Percentiles rank a stretch among this genome's conserved stretches.
phyloP scores from a whole-genome alignment of 2,797 vertebrate genomes.

The Yasuhikotakia modesta region DNA sequence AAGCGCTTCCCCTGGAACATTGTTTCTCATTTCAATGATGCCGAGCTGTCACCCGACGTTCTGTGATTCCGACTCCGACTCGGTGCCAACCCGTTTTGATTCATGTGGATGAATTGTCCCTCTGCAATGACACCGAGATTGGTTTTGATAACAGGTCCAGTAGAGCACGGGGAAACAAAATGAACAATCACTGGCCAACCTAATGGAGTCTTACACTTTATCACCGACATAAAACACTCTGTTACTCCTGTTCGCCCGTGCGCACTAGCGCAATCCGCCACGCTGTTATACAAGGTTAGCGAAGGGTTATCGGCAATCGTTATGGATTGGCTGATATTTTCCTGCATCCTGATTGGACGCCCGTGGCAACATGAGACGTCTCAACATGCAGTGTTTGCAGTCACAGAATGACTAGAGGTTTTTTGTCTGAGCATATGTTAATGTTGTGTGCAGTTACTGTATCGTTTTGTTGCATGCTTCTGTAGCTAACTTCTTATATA shows the following conservation, averaged over 20 bases:
- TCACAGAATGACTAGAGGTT: not conserved
- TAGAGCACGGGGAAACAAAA: slow-evolving; percentile 62
- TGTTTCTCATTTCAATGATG: slow-evolving; percentile 18
- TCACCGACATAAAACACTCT: slow-evolving; percentile 70
- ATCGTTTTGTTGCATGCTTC: not conserved
- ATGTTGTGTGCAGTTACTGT: not conserved
- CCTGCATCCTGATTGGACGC: slow-evolving; percentile 16
- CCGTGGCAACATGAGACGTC: slow-evolving; percentile 38
- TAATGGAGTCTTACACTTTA: slow-evolving; percentile 68
- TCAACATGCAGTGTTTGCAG: not conserved
- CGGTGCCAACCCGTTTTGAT: slow-evolving; percentile 44
- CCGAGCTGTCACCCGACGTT: not conserved
- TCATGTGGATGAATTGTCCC: slow-evolving; percentile 52
- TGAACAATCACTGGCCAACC: slow-evolving; percentile 66
- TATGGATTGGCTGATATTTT: slow-evolving; percentile 46
- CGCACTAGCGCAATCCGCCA: slow-evolving; percentile 46
- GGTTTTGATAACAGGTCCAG: slow-evolving; percentile 64
- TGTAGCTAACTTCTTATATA: not conserved
- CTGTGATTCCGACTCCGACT: slow-evolving; percentile 27
- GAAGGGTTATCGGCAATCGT: slow-evolving; percentile 51
- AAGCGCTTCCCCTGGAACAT: not conserved
- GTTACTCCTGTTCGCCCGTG: slow-evolving; percentile 48
- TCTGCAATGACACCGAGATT: slow-evolving; percentile 61
- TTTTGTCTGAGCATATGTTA: not conserved
- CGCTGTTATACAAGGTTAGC: slow-evolving; percentile 58